Evolutionary conservation across 2,797 vertebrate species (phyloP).

Genomic region (Lepus oiostolus): DNA sequence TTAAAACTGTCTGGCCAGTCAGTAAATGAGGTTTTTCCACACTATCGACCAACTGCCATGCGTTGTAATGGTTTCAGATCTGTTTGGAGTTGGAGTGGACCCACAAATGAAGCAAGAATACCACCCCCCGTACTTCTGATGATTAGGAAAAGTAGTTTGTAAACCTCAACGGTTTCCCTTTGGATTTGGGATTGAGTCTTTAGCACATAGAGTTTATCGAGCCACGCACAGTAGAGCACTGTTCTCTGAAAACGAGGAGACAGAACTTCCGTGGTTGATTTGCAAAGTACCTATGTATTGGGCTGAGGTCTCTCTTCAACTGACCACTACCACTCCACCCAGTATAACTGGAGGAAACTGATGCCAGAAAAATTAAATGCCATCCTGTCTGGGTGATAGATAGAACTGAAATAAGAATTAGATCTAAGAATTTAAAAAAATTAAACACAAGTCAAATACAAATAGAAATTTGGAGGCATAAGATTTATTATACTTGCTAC

Average conservation of each 20-base stretch:
- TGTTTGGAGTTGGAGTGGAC: constrained; percentile 88
- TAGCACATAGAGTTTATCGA: constrained; percentile 59
- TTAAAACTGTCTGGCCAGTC: constrained; percentile 92
- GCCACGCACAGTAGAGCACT: neutral
- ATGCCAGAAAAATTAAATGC: neutral
- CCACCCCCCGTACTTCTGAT: constrained; percentile 81
- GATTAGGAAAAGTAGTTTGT: constrained; percentile 86
- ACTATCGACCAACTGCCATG: constrained; percentile 90
- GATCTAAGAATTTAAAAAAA: neutral
- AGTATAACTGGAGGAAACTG: neutral
- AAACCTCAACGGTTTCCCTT: constrained; percentile 86
- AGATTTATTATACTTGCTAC: constrained; percentile 23
- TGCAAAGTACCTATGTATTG: constrained; percentile 4
- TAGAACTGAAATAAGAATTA: constrained; percentile 35
- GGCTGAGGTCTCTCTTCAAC: neutral
- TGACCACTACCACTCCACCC: neutral
- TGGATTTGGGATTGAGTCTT: constrained; percentile 80
- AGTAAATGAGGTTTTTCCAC: constrained; percentile 92
- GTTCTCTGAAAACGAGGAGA: constrained; percentile 1
- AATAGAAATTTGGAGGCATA: constrained; percentile 20
- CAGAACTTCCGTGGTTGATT: constrained; percentile 62
- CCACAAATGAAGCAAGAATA: constrained; percentile 87
- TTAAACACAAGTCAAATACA: neutral
- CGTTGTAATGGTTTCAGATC: constrained; percentile 88
- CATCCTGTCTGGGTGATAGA: neutral